Percentiles rank a stretch among this genome's conserved stretches.
Evolutionary conservation across 2,797 vertebrate species (phyloP).

Genomic region (Eidolon dupreanum): DNA sequence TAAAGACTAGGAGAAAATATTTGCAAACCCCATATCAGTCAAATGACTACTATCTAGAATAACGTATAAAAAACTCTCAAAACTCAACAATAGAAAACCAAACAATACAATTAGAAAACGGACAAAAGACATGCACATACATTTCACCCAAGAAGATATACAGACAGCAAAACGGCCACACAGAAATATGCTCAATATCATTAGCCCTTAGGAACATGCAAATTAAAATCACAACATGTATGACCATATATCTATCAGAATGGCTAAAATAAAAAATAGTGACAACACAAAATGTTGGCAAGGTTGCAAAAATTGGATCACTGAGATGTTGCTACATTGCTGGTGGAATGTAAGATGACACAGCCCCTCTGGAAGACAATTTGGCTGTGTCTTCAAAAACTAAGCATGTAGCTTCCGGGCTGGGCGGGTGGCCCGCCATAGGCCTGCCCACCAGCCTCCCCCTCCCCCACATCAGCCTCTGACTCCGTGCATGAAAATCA

Average conservation of each 20-base stretch:
- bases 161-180: neutral
- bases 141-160: neutral
- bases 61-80: neutral
- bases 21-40: neutral
- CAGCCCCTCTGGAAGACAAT: no score
- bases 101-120: neutral
- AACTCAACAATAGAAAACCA: neutral
- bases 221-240: neutral
- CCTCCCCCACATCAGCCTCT: neutral
- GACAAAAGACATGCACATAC: neutral
- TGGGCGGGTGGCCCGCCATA: neutral
- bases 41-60: neutral
- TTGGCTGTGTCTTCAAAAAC: no score
- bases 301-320: no score
- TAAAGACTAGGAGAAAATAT: neutral
- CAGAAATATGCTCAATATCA: neutral
- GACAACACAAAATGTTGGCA: neutral
- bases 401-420: neutral
- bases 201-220: neutral
- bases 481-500: constrained; percentile 72
- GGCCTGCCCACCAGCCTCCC: neutral
- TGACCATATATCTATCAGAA: neutral
- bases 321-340: neutral
- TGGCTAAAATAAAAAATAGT: neutral
- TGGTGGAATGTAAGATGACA: no score